Evolutionary conservation across 2,797 vertebrate species (phyloP).

Genomic region (Cynodonichthys magdalenae): DNA sequence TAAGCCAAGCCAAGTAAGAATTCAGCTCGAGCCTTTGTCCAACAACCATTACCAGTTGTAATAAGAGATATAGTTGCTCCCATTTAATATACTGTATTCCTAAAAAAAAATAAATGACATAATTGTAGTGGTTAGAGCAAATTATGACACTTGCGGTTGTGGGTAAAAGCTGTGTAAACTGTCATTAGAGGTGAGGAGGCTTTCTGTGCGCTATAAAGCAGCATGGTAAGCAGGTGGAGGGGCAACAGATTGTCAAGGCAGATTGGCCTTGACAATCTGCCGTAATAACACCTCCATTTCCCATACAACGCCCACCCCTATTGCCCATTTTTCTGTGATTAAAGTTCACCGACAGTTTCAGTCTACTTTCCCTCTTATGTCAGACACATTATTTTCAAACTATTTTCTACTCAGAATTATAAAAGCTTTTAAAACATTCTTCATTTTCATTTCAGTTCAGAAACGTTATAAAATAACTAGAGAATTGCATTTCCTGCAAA

Average conservation of each 20-base stretch:
- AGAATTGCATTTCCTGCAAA: too few species aligned
- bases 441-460: background rate
- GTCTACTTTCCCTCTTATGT: slow-evolving; percentile 61
- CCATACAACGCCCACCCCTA: slow-evolving; percentile 49
- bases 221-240: slow-evolving; percentile 70
- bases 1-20: slow-evolving; percentile 52
- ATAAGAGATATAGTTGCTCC: slow-evolving; percentile 56
- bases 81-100: slow-evolving; percentile 67
- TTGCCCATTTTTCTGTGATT: slow-evolving; percentile 60
- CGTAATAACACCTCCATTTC: slow-evolving; percentile 74
- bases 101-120: slow-evolving; percentile 66
- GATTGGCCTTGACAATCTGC: slow-evolving; percentile 64
- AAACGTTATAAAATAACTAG: background rate
- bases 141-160: slow-evolving; percentile 79
- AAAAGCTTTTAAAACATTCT: slow-evolving; percentile 18
- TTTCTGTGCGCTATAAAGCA: slow-evolving; percentile 51
- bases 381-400: slow-evolving; percentile 43
- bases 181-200: slow-evolving; percentile 74
- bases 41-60: slow-evolving; percentile 63
- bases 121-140: slow-evolving; percentile 80
- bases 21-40: slow-evolving; percentile 61
- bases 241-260: slow-evolving; percentile 36
- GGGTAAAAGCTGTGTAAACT: slow-evolving; percentile 76
- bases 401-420: slow-evolving; percentile 10
- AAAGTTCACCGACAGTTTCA: slow-evolving; percentile 59